phyloP scores from a whole-genome alignment of 2,888 invertebrate species.

The Adineta ricciae region DNA sequence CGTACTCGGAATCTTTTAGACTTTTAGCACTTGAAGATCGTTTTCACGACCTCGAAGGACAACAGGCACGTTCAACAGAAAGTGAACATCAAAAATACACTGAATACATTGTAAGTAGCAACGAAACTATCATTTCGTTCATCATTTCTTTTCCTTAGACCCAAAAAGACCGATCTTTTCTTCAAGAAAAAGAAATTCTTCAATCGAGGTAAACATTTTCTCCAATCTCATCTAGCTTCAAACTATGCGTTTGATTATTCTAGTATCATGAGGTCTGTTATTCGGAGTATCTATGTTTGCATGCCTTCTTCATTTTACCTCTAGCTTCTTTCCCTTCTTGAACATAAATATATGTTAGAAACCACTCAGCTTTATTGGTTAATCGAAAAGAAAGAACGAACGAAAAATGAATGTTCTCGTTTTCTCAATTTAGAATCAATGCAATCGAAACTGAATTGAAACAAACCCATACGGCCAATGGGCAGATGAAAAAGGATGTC shows the following conservation, averaged over 20 bases:
- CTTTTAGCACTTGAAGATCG: not conserved
- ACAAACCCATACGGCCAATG: not conserved
- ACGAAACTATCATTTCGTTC: not conserved
- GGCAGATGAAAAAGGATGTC: not conserved
- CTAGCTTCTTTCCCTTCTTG: not conserved
- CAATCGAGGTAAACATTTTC: not conserved
- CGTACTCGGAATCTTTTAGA: not conserved
- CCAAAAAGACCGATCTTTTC: not conserved
- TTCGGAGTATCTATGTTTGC: not conserved
- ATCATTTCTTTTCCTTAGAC: not conserved
- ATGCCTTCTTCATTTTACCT: not conserved
- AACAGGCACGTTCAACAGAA: not conserved
- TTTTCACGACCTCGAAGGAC: not conserved
- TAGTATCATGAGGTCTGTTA: conserved; percentile 15
- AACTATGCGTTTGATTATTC: not conserved
- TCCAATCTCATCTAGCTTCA: not conserved
- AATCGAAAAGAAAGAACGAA: not conserved
- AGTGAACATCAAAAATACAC: not conserved
- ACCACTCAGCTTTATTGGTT: not conserved
- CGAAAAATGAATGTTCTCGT: too few relatives aligned
- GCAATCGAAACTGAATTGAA: not conserved
- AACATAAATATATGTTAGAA: not conserved
- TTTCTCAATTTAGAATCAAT: not conserved
- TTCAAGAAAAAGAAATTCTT: not conserved
- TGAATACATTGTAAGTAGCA: not conserved